These are phyloP conservation scores for Marasmarcha lunaedactyla DNA, from an alignment of 2,888 invertebrate genomes.

Conservation along the genomic window DNA sequence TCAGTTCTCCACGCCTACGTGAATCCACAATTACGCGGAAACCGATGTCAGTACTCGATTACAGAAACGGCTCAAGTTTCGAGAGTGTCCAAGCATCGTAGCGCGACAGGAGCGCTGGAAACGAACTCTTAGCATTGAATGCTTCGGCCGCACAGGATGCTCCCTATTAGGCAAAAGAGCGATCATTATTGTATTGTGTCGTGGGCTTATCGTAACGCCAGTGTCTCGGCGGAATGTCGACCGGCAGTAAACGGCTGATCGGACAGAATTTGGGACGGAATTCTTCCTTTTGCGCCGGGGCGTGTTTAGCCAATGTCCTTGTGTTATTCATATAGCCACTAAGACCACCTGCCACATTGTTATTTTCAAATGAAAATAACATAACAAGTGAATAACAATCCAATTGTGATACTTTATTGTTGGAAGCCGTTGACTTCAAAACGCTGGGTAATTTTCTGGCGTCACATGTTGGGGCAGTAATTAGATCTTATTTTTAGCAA, in stretches of 20 bases:
- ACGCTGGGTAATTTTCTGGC: no score
- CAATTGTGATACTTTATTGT: no score
- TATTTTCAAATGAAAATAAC: no score
- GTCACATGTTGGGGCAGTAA: no score
- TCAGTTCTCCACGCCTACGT: background rate
- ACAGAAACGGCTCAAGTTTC: constrained; percentile 19
- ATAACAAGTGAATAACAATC: no score
- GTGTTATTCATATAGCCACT: no score
- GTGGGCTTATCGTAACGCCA: constrained; percentile 57
- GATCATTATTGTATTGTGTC: constrained; percentile 67
- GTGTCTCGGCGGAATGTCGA: constrained; percentile 47
- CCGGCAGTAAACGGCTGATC: constrained; percentile 34
- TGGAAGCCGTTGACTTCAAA: no score
- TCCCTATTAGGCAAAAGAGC: constrained; percentile 58
- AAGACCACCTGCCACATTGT: no score
- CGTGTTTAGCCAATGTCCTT: no score
- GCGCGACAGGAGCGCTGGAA: constrained; percentile 34
- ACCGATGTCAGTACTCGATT: constrained; percentile 24
- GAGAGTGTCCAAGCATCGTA: constrained; percentile 15
- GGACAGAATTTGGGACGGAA: constrained; percentile 19
- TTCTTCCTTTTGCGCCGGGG: constrained; percentile 8
- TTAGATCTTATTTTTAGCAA: no score
- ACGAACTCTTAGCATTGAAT: constrained; percentile 56
- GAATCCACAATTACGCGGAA: constrained; percentile 20
- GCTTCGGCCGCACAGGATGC: constrained; percentile 55